Percentiles rank a stretch among this genome's conserved stretches.
Evolutionary conservation across 2,797 vertebrate species (phyloP).

Genomic region (Scolopax rusticola): DNA sequence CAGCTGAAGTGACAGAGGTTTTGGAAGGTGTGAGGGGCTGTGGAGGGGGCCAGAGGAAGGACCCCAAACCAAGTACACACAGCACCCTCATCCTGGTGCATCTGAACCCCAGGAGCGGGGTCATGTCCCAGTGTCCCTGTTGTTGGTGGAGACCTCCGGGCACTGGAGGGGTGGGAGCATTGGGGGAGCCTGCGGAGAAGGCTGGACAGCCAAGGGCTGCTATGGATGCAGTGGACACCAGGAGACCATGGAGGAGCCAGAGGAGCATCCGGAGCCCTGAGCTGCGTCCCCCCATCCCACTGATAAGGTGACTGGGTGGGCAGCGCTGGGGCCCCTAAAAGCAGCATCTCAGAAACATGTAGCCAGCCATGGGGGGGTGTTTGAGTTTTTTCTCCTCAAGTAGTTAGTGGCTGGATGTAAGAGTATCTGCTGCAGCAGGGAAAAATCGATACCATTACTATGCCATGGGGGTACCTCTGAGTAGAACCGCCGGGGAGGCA

Average conservation of each 20-base stretch:
- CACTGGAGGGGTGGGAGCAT: accelerated
- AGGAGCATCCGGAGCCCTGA: accelerated
- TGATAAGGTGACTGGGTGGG: accelerated
- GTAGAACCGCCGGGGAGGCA: neutral
- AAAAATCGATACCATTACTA: conserved; percentile 38
- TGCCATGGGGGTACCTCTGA: conserved; percentile 7
- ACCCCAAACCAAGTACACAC: accelerated
- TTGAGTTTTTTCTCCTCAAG: neutral
- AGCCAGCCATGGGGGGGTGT: neutral
- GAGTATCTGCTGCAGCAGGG: conserved; percentile 6
- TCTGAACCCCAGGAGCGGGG: accelerated
- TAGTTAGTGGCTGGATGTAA: neutral
- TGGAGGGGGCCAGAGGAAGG: neutral
- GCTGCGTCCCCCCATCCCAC: accelerated
- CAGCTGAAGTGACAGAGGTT: neutral
- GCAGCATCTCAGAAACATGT: accelerated
- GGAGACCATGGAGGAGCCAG: too few species aligned
- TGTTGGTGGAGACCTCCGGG: accelerated
- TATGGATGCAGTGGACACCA: accelerated
- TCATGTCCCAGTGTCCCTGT: accelerated
- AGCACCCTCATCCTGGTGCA: neutral
- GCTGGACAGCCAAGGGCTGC: neutral
- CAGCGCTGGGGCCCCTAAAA: accelerated
- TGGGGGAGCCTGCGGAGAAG: accelerated
- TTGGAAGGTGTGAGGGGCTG: neutral